Percentiles rank a stretch among this genome's conserved stretches.
Evolutionary conservation across 1,140 invertebrate species (phyloP).

Genomic region (Caerostris extrusa): DNA sequence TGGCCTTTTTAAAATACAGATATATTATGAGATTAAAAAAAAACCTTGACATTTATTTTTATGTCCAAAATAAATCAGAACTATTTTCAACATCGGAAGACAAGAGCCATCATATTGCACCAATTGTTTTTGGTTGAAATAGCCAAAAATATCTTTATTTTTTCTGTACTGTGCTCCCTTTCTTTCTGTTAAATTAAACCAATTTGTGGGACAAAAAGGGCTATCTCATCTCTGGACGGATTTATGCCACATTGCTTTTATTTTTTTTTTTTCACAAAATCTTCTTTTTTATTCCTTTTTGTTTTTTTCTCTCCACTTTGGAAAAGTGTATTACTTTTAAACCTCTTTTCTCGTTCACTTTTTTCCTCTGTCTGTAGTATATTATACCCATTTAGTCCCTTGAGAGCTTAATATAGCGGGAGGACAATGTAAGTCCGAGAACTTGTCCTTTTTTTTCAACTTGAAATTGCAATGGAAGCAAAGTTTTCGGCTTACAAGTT

Average conservation of each 20-base stretch:
- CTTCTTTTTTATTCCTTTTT: background rate
- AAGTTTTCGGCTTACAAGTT: background rate
- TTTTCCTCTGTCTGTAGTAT: background rate
- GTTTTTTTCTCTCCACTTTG: background rate
- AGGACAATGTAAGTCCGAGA: background rate
- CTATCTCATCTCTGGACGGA: slow-evolving; percentile 35
- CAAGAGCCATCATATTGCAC: slow-evolving; percentile 2
- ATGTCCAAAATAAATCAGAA: background rate
- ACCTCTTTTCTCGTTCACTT: background rate
- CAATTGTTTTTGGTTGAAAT: slow-evolving; percentile 9
- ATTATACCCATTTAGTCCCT: slow-evolving; percentile 19
- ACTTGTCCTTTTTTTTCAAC: background rate
- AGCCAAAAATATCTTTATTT: background rate
- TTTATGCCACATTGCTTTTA: slow-evolving; percentile 18
- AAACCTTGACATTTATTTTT: background rate
- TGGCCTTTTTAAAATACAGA: background rate
- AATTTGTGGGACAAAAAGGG: slow-evolving; percentile 38
- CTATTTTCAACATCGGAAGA: background rate
- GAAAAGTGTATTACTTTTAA: slow-evolving; percentile 48
- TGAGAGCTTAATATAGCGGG: background rate
- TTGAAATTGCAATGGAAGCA: background rate
- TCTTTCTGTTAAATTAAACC: slow-evolving; percentile 57
- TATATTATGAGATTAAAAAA: background rate
- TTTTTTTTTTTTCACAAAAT: background rate
- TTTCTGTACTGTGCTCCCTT: background rate